phyloP scores from a whole-genome alignment of 2,797 vertebrate genomes.

The Chelmon rostratus region DNA sequence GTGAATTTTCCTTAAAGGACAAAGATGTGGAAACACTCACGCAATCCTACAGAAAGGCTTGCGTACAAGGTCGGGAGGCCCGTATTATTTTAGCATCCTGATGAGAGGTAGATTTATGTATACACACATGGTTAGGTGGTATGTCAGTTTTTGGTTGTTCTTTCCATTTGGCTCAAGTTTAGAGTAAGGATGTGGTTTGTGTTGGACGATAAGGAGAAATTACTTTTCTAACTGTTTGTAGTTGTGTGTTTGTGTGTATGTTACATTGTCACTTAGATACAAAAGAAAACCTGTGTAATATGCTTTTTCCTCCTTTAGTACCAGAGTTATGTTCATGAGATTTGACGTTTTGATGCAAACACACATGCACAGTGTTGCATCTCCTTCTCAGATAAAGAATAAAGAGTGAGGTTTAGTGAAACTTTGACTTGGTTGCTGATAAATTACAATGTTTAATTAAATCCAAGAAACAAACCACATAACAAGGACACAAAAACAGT shows the following conservation, averaged over 20 bases:
- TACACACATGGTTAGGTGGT: constrained; percentile 54
- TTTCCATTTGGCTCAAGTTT: constrained; percentile 42
- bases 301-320: neutral
- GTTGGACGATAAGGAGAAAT: constrained; percentile 28
- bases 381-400: constrained; percentile 4
- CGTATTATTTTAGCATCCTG: constrained; percentile 59
- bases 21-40: constrained; percentile 25
- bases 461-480: neutral
- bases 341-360: constrained; percentile 9
- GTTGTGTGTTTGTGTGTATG: constrained; percentile 26
- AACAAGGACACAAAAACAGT: neutral
- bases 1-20: constrained; percentile 6
- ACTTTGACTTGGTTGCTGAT: constrained; percentile 11
- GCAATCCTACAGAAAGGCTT: constrained; percentile 26
- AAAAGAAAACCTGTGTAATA: neutral
- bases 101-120: constrained; percentile 61
- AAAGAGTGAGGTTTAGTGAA: neutral
- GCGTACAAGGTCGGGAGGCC: constrained; percentile 32
- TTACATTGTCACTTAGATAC: neutral
- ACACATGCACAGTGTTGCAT: neutral
- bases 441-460: neutral
- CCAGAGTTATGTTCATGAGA: constrained; percentile 15
- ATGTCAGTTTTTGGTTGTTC: constrained; percentile 61
- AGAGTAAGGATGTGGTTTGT: constrained; percentile 40
- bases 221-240: constrained; percentile 5